Evolutionary conservation across 2,797 vertebrate genomes (phyloP).

Genomic region (Vipera ursinii): DNA sequence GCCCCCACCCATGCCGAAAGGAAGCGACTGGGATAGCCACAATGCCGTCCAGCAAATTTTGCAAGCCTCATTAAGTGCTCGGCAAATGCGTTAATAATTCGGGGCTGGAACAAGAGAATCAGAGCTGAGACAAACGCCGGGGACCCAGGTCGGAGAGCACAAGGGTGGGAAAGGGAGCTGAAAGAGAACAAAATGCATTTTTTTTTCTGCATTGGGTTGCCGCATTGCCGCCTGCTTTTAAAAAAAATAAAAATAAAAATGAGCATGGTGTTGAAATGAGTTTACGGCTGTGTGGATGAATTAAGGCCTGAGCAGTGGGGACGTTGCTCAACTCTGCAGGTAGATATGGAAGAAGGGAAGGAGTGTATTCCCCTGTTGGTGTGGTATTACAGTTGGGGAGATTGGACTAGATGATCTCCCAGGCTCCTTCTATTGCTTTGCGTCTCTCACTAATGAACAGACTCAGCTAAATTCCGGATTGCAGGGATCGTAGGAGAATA

Average conservation of each 20-base stretch:
- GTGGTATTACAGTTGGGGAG: no score
- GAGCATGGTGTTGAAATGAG: not conserved
- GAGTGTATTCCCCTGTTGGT: not conserved
- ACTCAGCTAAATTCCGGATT: not conserved
- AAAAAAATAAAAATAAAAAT: not conserved
- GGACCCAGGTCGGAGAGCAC: rapidly evolving
- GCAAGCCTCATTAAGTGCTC: not conserved
- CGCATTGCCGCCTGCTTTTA: not conserved
- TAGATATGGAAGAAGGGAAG: not conserved
- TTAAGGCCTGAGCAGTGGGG: not conserved
- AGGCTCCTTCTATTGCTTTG: not conserved
- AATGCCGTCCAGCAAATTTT: not conserved
- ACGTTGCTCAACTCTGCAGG: not conserved
- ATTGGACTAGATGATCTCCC: not conserved
- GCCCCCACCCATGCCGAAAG: rapidly evolving
- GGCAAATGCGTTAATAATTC: not conserved
- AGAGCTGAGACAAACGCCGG: not conserved
- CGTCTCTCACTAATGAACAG: not conserved
- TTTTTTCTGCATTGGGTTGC: not conserved
- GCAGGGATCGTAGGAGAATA: not conserved
- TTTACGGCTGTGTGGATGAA: not conserved
- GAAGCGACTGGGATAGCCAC: not conserved
- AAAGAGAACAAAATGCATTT: not conserved
- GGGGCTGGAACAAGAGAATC: not conserved
- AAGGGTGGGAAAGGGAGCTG: rapidly evolving